Conservation (phyloP, 2,888 invertebrate genomes). For the Calameuta filiformis region DNA sequence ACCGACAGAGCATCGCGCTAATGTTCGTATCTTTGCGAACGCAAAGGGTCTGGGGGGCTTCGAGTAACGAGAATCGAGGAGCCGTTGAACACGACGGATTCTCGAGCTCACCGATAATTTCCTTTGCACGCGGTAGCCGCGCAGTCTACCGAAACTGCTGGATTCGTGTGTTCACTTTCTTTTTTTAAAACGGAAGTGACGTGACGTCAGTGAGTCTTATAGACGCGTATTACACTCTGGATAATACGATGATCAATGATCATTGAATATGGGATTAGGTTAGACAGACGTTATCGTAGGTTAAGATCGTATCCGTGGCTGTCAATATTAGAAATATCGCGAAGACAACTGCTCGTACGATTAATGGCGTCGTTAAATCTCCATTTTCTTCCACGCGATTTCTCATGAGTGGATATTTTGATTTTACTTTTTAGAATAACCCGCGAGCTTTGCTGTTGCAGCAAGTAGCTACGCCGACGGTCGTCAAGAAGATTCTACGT, state of each 20-base stretch:
- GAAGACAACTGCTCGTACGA: background rate
- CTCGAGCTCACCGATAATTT: background rate
- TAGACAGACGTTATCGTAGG: background rate
- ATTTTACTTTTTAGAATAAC: constrained; percentile 21
- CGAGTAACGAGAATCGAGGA: background rate
- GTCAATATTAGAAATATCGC: background rate
- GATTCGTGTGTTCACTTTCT: background rate
- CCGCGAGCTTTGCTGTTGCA: constrained; percentile 67
- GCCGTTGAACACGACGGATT: background rate
- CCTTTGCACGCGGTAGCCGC: background rate
- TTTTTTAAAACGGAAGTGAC: background rate
- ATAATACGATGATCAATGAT: background rate
- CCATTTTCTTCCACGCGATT: background rate
- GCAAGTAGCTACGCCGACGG: constrained; percentile 97
- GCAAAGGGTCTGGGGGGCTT: background rate
- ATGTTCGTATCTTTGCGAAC: background rate
- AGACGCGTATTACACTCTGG: background rate
- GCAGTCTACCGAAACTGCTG: background rate
- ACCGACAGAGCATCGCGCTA: constrained; percentile 1
- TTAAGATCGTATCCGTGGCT: background rate
- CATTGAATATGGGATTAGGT: background rate
- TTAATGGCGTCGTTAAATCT: background rate
- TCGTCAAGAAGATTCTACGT: constrained; percentile 93
- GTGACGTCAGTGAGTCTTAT: background rate
- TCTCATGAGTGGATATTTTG: background rate